A percentile compares a stretch with the other conserved stretches of the same genome.
Evolutionary conservation across 2,888 invertebrate species (phyloP).

Genomic region (Amiota mariae): DNA sequence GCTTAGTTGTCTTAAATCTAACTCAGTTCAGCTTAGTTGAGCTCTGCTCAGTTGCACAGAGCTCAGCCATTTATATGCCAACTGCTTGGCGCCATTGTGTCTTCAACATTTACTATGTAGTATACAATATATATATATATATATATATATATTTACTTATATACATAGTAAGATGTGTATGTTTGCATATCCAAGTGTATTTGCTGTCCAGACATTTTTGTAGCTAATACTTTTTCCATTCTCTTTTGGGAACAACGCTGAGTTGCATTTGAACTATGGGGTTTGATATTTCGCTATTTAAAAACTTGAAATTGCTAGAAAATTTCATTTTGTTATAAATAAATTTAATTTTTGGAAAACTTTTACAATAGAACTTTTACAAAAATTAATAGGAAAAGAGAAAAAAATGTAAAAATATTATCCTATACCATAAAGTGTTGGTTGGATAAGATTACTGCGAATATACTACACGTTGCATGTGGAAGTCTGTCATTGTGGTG

Average conservation of each 20-base stretch:
- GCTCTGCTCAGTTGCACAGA: neutral
- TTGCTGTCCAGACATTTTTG: conserved; percentile 11
- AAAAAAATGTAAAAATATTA: neutral
- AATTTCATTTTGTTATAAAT: neutral
- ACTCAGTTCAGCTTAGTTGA: neutral
- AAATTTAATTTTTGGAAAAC: conserved; percentile 10
- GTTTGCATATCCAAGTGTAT: neutral
- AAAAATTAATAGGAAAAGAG: neutral
- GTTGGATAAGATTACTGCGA: neutral
- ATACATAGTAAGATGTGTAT: neutral
- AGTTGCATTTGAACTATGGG: conserved; percentile 10
- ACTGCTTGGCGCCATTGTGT: conserved; percentile 13
- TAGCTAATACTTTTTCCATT: conserved; percentile 10
- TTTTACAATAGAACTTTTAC: neutral
- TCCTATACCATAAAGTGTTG: neutral
- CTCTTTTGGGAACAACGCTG: neutral
- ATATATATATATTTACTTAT: neutral
- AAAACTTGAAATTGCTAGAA: conserved; percentile 15
- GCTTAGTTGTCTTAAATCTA: conserved; percentile 13
- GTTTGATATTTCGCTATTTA: neutral
- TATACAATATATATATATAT: neutral
- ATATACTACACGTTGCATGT: neutral
- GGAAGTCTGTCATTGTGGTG: neutral
- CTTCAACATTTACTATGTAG: neutral
- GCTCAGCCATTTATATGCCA: conserved; percentile 18